phyloP scores from a whole-genome alignment of 2,113 vertebrate genomes.

The Malaclemys terrapin region DNA sequence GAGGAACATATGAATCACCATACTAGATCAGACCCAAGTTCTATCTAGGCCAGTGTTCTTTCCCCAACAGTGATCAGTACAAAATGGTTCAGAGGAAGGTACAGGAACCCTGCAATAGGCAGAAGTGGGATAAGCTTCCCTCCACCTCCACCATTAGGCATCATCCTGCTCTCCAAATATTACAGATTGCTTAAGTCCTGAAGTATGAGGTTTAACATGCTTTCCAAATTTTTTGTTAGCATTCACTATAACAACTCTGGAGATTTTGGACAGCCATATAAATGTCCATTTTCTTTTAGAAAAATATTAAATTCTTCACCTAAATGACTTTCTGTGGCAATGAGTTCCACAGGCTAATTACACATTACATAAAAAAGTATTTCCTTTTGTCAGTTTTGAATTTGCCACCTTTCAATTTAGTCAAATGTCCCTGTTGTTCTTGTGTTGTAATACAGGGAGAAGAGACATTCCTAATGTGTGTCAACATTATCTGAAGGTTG shows the following conservation, averaged over 20 bases:
- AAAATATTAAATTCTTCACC: background rate
- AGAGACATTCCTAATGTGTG: background rate
- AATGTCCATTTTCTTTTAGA: background rate
- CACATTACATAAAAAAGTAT: background rate
- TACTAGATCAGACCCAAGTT: background rate
- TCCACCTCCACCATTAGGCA: background rate
- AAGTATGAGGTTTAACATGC: background rate
- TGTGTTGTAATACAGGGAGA: background rate
- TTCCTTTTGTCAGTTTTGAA: background rate
- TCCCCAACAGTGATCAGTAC: fast-evolving
- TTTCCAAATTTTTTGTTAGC: background rate
- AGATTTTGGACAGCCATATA: background rate
- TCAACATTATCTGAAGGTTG: background rate
- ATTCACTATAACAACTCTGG: background rate
- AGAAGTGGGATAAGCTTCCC: background rate
- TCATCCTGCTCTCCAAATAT: background rate
- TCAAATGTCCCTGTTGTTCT: background rate
- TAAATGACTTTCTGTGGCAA: background rate
- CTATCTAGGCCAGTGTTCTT: background rate
- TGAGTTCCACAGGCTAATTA: background rate
- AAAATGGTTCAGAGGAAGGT: background rate
- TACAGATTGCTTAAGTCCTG: background rate
- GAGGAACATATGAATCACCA: background rate
- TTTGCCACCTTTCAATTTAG: background rate
- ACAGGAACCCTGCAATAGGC: background rate